Conservation (phyloP, 2,113 vertebrate species). For the Cathartes aura region DNA sequence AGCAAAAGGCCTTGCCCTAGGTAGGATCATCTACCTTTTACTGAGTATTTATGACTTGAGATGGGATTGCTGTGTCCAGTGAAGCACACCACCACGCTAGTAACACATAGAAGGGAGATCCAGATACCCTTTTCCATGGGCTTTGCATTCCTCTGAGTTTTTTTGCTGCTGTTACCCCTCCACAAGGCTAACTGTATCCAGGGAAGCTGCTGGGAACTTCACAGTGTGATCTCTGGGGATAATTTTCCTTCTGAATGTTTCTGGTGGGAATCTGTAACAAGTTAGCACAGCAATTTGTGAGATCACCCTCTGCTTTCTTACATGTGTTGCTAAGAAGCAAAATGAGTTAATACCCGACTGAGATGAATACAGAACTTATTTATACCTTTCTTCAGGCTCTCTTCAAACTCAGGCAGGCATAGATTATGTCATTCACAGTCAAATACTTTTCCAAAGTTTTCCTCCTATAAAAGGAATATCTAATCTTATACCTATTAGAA, state of each 20-base stretch:
- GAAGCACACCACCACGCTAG: neutral
- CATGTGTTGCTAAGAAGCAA: neutral
- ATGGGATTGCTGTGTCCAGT: neutral
- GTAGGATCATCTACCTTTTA: neutral
- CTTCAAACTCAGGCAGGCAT: neutral
- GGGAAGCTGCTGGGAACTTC: neutral
- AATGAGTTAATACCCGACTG: neutral
- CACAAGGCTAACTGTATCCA: neutral
- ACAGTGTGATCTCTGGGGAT: neutral
- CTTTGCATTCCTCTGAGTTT: neutral
- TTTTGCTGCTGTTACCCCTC: neutral
- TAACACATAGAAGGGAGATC: neutral
- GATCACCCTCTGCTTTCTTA: neutral
- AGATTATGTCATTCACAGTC: neutral
- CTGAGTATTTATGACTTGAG: neutral
- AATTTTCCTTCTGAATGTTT: neutral
- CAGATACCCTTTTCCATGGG: neutral
- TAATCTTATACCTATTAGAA: neutral
- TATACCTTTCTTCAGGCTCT: neutral
- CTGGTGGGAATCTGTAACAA: neutral
- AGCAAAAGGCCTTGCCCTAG: neutral
- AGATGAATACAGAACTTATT: neutral
- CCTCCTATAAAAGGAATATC: neutral
- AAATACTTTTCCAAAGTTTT: neutral
- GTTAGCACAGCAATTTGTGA: neutral